A percentile compares a stretch with the other conserved stretches of the same genome.
phyloP scores from a whole-genome alignment of 2,888 invertebrate species.

The Plebejus anna region DNA sequence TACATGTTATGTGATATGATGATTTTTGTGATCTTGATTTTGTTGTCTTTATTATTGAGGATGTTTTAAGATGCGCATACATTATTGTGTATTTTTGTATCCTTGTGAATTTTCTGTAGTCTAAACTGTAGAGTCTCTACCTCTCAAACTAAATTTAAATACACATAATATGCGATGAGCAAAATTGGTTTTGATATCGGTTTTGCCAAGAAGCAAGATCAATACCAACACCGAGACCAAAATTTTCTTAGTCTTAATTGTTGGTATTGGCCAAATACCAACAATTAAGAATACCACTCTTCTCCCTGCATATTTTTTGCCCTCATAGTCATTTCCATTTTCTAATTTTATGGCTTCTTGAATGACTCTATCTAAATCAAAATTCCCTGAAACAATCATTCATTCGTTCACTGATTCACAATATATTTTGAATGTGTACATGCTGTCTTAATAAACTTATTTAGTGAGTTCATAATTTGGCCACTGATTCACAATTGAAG shows the following conservation, averaged over 20 bases:
- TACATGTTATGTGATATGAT: neutral
- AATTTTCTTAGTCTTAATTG: too few relatives aligned
- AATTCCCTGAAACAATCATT: neutral
- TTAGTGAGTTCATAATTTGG: neutral
- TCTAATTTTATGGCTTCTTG: neutral
- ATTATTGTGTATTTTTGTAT: neutral
- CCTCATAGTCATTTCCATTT: neutral
- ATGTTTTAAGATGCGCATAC: neutral
- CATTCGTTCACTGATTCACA: neutral
- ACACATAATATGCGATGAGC: too few relatives aligned
- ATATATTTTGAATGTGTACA: neutral
- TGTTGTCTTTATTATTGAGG: neutral
- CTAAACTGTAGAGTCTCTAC: too few relatives aligned
- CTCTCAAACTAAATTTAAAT: too few relatives aligned
- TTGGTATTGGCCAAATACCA: too few relatives aligned
- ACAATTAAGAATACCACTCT: too few relatives aligned
- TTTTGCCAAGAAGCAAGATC: too few relatives aligned
- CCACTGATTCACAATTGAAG: constrained; percentile 15
- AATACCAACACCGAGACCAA: too few relatives aligned
- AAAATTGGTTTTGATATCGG: too few relatives aligned
- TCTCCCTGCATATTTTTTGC: neutral
- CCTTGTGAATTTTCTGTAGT: neutral
- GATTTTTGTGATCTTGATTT: neutral
- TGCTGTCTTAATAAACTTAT: neutral
- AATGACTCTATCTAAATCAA: neutral